These are phyloP conservation scores for Holacanthus passer DNA, from an alignment of 2,113 vertebrate genomes.

Conservation along the genomic window DNA sequence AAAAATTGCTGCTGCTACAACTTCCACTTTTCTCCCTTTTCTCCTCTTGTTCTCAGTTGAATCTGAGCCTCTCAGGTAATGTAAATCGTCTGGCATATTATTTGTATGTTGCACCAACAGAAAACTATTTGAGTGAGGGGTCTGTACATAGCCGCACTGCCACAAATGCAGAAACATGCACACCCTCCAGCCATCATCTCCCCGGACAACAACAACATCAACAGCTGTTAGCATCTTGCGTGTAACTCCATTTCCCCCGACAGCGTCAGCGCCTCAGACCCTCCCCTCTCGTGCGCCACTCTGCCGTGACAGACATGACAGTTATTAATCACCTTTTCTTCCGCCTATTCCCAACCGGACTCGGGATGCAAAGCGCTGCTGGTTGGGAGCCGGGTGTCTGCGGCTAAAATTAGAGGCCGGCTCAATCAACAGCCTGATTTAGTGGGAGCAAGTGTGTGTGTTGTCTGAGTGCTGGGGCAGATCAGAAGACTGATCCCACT, in stretches of 20 bases:
- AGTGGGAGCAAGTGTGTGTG: conserved; percentile 63
- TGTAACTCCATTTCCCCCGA: conserved; percentile 73
- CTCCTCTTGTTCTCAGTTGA: too few relatives aligned
- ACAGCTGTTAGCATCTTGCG: conserved; percentile 75
- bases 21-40: neutral
- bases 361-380: conserved; percentile 51
- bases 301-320: conserved; percentile 79
- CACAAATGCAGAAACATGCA: conserved; percentile 11
- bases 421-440: conserved; percentile 82
- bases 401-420: conserved; percentile 80
- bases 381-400: conserved; percentile 51
- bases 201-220: conserved; percentile 60
- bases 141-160: neutral
- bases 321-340: conserved; percentile 82
- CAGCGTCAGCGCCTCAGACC: conserved; percentile 26
- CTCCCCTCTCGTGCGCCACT: conserved; percentile 52
- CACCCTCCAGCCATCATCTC: neutral
- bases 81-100: neutral
- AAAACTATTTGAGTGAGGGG: neutral
- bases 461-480: conserved; percentile 59
- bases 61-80: neutral
- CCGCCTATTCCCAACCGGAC: conserved; percentile 71
- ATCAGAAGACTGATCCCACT: conserved; percentile 71
- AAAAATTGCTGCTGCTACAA: neutral
- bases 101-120: neutral